Evolutionary conservation across 2,797 vertebrate species (phyloP).

Genomic region (Aotus griseimembra): DNA sequence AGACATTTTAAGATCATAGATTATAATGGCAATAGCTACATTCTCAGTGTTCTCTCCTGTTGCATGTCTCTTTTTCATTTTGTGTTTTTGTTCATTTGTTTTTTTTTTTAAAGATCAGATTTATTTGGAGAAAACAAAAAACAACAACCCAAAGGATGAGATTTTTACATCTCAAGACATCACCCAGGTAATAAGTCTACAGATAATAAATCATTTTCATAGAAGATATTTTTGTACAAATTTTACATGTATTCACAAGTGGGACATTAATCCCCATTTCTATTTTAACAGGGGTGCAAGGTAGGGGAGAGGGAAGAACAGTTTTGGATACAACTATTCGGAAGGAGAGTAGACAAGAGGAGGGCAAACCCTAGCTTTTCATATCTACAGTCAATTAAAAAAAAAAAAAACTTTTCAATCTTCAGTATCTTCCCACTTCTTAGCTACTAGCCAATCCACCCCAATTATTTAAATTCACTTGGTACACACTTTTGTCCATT

Average conservation of each 20-base stretch:
- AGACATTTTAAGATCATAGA: not conserved
- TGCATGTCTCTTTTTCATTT: not conserved
- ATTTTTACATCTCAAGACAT: not conserved
- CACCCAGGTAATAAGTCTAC: not conserved
- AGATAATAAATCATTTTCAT: not conserved
- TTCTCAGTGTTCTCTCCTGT: not conserved
- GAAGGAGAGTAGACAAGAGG: slow-evolving; percentile 30
- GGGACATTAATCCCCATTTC: not conserved
- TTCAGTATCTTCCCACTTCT: not conserved
- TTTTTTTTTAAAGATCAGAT: not conserved
- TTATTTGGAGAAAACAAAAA: not conserved
- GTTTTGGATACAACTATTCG: slow-evolving; percentile 71
- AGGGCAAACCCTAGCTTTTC: slow-evolving; percentile 51
- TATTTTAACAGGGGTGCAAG: not conserved
- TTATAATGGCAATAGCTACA: not conserved
- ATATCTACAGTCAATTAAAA: not conserved
- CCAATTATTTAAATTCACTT: not conserved
- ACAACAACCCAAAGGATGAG: not conserved
- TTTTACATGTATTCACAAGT: not conserved
- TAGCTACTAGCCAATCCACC: not conserved
- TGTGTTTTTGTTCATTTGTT: too few species aligned
- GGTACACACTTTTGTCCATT: not conserved
- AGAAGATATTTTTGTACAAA: not conserved
- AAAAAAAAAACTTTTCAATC: not conserved
- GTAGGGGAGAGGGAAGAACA: slow-evolving; percentile 25